Base-by-base conservation (phyloP, 2,888 invertebrate species). In the Ennomos erosarius region DNA sequence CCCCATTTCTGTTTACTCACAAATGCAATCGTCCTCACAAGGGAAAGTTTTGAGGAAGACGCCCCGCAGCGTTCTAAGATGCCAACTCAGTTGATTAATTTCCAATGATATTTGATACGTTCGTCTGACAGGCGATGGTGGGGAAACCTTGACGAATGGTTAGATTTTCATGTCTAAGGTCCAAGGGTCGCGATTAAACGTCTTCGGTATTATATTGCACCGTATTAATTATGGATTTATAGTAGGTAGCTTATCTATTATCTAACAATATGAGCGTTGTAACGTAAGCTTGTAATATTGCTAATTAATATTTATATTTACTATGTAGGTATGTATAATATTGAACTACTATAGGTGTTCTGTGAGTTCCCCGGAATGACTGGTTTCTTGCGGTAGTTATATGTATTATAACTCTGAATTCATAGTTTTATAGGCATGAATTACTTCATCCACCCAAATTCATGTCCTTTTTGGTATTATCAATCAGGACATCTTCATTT, bases 41-140 rank as follows among this genome's bases (percentile, higher is more conserved):
- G 73, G 71, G 73, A 74, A 71, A 69, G 69, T 72, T 68, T 39
- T 52, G 57, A 50, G 47, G 53, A 63, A 62, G 69, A 68, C 74
- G 62, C 73, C 72, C 78, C 74, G 71, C 71, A 68, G 73, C 66
- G 63, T 64, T 63, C 63, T 64, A 65, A 65, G 74, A 71, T 70
- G 67, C 60, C 73, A 78, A 74, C 75, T 78, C 73, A 74, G 74
- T 74, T 84, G 87, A 90, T 89, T 88, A 88, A 90, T 90, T 87
- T 87, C 83, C 70, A 85, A 82, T 88, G 88, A 88, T 85, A 89
- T 89, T 88, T 88, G 88, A 90, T 90, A 89, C 81, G 85, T 87
- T 84, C 82, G 73, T 85, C 84, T 84, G 85, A 84, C 79, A 76
- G 78, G 71, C 71, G 68, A 74, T 74, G 71, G 71, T 74, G 71